Base-by-base conservation (phyloP, 2,113 vertebrate species). In the Panthera tigris region DNA sequence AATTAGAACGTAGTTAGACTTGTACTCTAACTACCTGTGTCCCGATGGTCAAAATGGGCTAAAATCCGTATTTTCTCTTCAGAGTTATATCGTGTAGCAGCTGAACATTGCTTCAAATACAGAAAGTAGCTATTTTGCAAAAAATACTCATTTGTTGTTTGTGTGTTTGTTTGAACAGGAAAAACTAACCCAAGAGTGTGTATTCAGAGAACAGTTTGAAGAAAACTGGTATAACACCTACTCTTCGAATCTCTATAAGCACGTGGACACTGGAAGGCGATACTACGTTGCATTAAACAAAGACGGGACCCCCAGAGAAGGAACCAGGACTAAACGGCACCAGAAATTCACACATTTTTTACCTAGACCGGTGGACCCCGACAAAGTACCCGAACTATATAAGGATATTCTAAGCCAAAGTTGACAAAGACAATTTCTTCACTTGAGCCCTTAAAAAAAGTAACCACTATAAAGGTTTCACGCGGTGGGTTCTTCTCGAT, bases 151-250 rank as follows among this genome's bases (percentile, higher is more conserved):
- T 96, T 96, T 96, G 76, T 97, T 68, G 76, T 97, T 68, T 97
- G 96, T 98, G 61, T 57, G 73, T 92, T 98, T 57, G 97, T 97
- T 98, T 98, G 61, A 85, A 52, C 98, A 99, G 99, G 99, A 99
- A 95, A 99, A 99, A 97, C 98, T 99, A 98, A 99, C 99, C 45
- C 99, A 99, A 86, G 99, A 99, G 97, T 99, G 99, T 97, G 99
- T 99, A 88, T 99, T 99, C 99, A 99, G 99, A 98, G 99, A 99
- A 98, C 99, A 99, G 97, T 99, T 99, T 98, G 99, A 99, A 98
- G 99, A 99, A 98, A 99, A 99, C 98, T 99, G 99, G 99, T 99
- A 99, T 99, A 99, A 99, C 97, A 99, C 99, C 3, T 99, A 99
- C 98, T 99, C 99, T 48, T 99, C 99, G 78, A 99, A 99, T 98